A percentile compares a stretch with the other conserved stretches of the same genome.
phyloP scores from a whole-genome alignment of 2,888 invertebrate species.

The Pammene aurita region DNA sequence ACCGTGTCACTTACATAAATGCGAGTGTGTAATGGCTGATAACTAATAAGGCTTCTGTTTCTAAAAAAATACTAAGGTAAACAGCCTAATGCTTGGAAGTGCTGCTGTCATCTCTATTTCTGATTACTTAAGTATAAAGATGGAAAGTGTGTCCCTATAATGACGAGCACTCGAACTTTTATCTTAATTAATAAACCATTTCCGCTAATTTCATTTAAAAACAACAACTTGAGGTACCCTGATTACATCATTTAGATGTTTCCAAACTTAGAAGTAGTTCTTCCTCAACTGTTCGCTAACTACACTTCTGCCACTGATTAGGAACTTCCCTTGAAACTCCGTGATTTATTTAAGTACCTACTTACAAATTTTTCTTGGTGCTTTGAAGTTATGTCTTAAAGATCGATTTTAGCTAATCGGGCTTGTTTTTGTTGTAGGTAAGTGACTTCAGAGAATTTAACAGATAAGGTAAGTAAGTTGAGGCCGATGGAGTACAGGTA shows the following conservation, averaged over 20 bases:
- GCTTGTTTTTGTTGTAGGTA: slow-evolving; percentile 29
- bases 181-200: not conserved
- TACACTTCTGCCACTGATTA: slow-evolving; percentile 30
- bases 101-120: too few species aligned
- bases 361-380: slow-evolving; percentile 1
- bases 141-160: too few species aligned
- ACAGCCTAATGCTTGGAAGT: too few species aligned
- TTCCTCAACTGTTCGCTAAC: slow-evolving; percentile 29
- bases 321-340: slow-evolving; percentile 23
- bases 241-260: slow-evolving; percentile 27
- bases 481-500: too few species aligned
- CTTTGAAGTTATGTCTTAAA: not conserved
- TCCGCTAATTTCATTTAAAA: slow-evolving; percentile 4
- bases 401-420: not conserved
- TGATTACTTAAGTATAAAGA: too few species aligned
- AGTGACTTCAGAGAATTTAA: slow-evolving; percentile 7
- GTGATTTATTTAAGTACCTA: slow-evolving; percentile 26
- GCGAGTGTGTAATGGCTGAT: too few species aligned
- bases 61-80: too few species aligned
- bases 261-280: slow-evolving; percentile 16
- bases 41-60: too few species aligned
- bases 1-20: too few species aligned
- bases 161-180: too few species aligned
- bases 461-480: slow-evolving; percentile 26
- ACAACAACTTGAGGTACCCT: slow-evolving; percentile 10